phyloP scores from a whole-genome alignment of 2,888 invertebrate species.

The Argyresthia albistria region DNA sequence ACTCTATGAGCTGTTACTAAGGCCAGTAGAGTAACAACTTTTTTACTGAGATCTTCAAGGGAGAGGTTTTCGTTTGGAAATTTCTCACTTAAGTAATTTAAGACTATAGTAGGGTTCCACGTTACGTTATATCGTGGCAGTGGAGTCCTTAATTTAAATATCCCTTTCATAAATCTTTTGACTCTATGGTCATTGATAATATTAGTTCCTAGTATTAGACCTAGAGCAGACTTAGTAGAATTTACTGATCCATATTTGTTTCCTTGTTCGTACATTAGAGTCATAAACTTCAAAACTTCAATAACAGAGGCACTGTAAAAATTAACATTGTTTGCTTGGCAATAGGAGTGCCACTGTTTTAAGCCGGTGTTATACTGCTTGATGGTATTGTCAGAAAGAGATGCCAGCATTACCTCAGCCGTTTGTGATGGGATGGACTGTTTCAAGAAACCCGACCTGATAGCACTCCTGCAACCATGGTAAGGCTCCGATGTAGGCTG shows the following conservation, averaged over 20 bases:
- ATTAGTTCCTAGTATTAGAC: not conserved
- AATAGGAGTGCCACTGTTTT: conserved; percentile 7
- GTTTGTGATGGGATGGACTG: conserved; percentile 11
- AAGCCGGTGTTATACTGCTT: conserved; percentile 10
- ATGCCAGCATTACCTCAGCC: no score
- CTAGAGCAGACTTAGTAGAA: conserved; percentile 3
- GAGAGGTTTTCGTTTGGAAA: conserved; percentile 1
- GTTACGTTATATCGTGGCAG: conserved; percentile 14
- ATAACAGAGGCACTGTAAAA: not conserved
- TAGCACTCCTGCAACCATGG: conserved; percentile 8
- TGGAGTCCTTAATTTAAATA: conserved; percentile 6
- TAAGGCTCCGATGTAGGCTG: conserved; percentile 5
- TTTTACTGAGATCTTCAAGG: conserved; percentile 13
- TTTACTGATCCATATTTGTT: conserved; percentile 4
- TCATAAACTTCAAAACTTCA: not conserved
- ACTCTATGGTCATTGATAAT: conserved; percentile 4
- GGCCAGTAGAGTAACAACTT: no score
- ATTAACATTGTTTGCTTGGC: conserved; percentile 3
- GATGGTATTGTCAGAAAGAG: no score
- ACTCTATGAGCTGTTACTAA: conserved; percentile 11
- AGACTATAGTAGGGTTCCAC: conserved; percentile 19
- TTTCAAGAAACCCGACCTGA: conserved; percentile 8
- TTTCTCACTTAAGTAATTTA: conserved; percentile 8
- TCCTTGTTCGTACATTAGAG: not conserved
- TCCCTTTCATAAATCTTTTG: conserved; percentile 10